Evolutionary conservation across 2,113 vertebrate species (phyloP), one percentile per base, ranked within the genome.

Genomic region (Istiophorus platypterus): DNA sequence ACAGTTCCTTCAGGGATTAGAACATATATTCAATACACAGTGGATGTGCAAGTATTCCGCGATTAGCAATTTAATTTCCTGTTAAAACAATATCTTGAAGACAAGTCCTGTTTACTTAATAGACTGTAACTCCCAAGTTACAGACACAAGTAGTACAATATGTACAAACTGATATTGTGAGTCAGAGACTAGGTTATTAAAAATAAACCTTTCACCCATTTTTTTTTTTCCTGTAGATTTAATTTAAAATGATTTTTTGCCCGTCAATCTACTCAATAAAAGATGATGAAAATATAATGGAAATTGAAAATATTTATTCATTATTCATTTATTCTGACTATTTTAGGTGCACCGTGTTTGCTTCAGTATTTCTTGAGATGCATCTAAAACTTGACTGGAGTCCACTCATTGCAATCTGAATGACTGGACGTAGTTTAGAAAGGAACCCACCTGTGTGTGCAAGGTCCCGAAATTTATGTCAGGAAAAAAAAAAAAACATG

Each of bases 21-120:
- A 2, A 24, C 22, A 49, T 65, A 54, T 72, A 67, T 72, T 68
- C 42, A 84, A 84, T 72, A n/a, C 39, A 31, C 57, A 52, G 54
- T 18, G n/a, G 37, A 67, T 57, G 67, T 79, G 57, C 18, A 59
- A 49, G 42, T 61, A 74, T 57, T 78, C 63, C 34, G n/a, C 8
- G n/a, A n/a, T n/a, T n/a, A 22, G 80, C 65, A 22, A 64, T 58
- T 81, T 62, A 42, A 41, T 26, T 18, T 57, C 26, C 26, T 15
- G 7, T 31, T 71, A 45, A 52, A 72, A 68, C 34, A 72, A n/a
- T 37, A 52, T 72, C 10, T 26, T 45, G 56, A 52, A 63, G 13
- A n/a, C 8, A 67, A 37, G 22, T 34, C 51, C n/a, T 34, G 51
- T 41, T 51, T 52, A 27, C 24, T 71, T 31, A 11, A 15, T 29